Evolutionary conservation across 2,888 invertebrate genomes (phyloP).

Genomic region (Danaus chrysippus): DNA sequence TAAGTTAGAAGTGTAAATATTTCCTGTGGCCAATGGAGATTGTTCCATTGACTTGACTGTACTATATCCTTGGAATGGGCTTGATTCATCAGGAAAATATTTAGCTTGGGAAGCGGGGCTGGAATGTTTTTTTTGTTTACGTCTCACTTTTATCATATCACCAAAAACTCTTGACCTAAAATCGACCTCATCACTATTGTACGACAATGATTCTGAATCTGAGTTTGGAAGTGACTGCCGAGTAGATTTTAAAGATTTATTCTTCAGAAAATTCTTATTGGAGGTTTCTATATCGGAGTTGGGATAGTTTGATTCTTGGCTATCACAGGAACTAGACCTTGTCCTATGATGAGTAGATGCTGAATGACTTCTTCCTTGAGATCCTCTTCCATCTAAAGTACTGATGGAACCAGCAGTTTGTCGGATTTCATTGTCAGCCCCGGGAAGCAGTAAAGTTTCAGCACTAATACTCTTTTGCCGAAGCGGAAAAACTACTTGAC

Average conservation of each 20-base stretch:
- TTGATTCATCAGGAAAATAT: slow-evolving; percentile 40
- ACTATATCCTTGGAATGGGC: slow-evolving; percentile 55
- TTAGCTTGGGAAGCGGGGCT: slow-evolving; percentile 36
- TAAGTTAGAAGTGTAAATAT: slow-evolving; percentile 63
- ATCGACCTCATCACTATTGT: slow-evolving; percentile 64
- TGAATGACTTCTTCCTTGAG: slow-evolving; percentile 47
- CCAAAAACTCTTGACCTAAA: slow-evolving; percentile 66
- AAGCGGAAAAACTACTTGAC: slow-evolving; percentile 31
- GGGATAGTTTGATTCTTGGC: slow-evolving; percentile 57
- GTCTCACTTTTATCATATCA: slow-evolving; percentile 50
- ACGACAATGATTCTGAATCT: slow-evolving; percentile 64
- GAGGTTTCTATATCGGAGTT: slow-evolving; percentile 54
- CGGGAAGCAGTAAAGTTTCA: slow-evolving; percentile 56
- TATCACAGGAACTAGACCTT: slow-evolving; percentile 59
- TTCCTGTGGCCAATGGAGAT: slow-evolving; percentile 62
- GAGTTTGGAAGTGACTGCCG: slow-evolving; percentile 48
- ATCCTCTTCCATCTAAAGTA: slow-evolving; percentile 45
- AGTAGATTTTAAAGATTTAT: slow-evolving; percentile 30
- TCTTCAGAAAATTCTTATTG: slow-evolving; percentile 37
- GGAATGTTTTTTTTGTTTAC: slow-evolving; percentile 50
- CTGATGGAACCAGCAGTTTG: slow-evolving; percentile 44
- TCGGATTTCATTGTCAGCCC: slow-evolving; percentile 40
- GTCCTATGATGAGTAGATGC: slow-evolving; percentile 47
- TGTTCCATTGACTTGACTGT: slow-evolving; percentile 53
- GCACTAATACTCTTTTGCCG: slow-evolving; percentile 54